Percentiles rank a stretch among this genome's conserved stretches.
These are phyloP conservation scores for Ommatoiulus sabulosus DNA, from an alignment of 2,888 invertebrate genomes.

Conservation along the genomic window DNA sequence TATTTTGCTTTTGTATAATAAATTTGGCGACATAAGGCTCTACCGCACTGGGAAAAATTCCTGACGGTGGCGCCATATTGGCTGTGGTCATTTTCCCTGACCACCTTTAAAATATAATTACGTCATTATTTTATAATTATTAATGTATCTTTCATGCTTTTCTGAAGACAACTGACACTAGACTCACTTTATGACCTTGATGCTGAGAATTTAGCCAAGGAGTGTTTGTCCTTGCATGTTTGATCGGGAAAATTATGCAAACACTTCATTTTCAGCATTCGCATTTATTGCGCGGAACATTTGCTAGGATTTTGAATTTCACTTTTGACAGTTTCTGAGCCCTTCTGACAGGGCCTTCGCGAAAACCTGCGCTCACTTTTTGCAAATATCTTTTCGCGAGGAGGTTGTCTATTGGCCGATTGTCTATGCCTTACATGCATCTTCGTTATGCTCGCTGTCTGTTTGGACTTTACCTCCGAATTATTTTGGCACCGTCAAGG, in stretches of 20 bases:
- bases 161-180: too few species aligned
- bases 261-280: background rate
- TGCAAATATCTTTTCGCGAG: background rate
- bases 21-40: too few species aligned
- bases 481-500: background rate
- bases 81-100: too few species aligned
- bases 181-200: too few species aligned
- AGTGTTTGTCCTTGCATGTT: background rate
- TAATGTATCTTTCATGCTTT: too few species aligned
- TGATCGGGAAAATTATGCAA: background rate
- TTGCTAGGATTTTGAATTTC: background rate
- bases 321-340: background rate
- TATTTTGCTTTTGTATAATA: too few species aligned
- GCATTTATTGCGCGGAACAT: background rate
- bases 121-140: too few species aligned
- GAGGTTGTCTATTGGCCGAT: background rate
- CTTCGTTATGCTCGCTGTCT: constrained; percentile 34
- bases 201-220: too few species aligned
- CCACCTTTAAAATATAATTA: too few species aligned
- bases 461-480: constrained; percentile 24
- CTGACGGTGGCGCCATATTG: too few species aligned
- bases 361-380: background rate
- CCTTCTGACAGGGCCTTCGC: background rate
- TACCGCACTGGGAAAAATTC: too few species aligned
- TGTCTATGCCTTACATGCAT: constrained; percentile 2